These are phyloP conservation scores for Penelope pileata DNA, from an alignment of 2,113 vertebrate genomes.

Conservation along the genomic window DNA sequence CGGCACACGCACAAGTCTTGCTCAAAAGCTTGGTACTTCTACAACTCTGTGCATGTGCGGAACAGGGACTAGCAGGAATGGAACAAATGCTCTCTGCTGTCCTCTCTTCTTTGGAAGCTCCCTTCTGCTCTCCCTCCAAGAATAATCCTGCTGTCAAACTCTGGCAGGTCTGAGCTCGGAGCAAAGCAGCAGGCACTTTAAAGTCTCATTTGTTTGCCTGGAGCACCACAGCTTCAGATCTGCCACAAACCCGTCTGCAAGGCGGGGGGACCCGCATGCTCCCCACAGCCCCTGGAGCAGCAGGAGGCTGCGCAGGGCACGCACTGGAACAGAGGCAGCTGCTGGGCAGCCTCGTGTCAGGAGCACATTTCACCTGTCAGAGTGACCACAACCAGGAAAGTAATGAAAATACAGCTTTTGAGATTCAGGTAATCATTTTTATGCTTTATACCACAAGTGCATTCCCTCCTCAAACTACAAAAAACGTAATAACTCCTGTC, in stretches of 20 bases:
- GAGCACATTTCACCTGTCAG: not conserved
- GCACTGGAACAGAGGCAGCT: not conserved
- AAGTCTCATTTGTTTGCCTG: not conserved
- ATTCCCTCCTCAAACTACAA: not conserved
- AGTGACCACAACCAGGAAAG: not conserved
- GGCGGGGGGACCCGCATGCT: not conserved
- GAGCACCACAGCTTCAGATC: not conserved
- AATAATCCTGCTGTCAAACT: not conserved
- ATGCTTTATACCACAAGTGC: not conserved
- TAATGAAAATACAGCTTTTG: not conserved
- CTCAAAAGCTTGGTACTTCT: not conserved
- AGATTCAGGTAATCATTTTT: not conserved
- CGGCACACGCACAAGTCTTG: rapidly evolving
- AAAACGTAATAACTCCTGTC: not conserved
- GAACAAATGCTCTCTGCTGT: not conserved
- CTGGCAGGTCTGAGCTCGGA: not conserved
- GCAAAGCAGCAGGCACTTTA: not conserved
- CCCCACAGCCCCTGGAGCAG: no score
- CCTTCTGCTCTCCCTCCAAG: not conserved
- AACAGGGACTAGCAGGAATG: not conserved
- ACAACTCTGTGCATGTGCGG: rapidly evolving
- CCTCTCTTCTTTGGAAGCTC: not conserved
- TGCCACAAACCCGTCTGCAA: not conserved
- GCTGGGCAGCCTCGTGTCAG: not conserved
- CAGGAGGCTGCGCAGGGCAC: no score